Evolutionary conservation across 1,140 invertebrate genomes (phyloP), one percentile per base, ranked within the genome.

Genomic region (Trachymyrmex septentrionalis): DNA sequence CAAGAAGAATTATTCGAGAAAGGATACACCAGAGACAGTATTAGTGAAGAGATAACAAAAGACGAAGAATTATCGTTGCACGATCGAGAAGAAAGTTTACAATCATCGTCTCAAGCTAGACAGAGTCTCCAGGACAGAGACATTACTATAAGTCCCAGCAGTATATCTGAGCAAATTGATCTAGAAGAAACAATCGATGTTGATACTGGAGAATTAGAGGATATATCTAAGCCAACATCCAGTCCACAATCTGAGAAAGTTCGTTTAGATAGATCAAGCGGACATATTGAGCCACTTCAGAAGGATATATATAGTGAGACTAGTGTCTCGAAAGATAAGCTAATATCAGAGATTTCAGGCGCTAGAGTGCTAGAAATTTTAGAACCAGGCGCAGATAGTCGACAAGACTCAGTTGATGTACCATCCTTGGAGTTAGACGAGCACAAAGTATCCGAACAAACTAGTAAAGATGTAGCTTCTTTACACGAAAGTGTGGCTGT

Each of bases 381-480:
- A 0, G 94, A 95, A 50, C 94, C 94, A 14, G 91, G 85, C 1
- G 50, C 44, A 0, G 89, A 92, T 21, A 90, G 87, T 72, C 92
- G 92, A 12, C 91, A 94, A 64, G 94, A 95, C 44, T 95, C 94
- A 0, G 92, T 94, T 1, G 93, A 95, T 38, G 92, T 94, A 16
- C 92, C 94, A n/a, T 95, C 93, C 0, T 76, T 95, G 16, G 93
- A 95, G 48, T 92, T 92, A 72, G 94, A 95, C 53, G 94, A 95
- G 30, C 86, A 90, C n/a, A 93, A 86, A 66, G 90, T 90, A 63
- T 92, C 86, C 86, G 91, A 85, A 30, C 86, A 71, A 61, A 90
- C 87, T 55, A 87, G 78, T 53, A 91, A 69, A 85, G 87, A 87
- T n/a, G 81, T 91, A 14, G 12, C 91, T 2, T 92, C 91, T 30